Percentiles rank a stretch among this genome's conserved stretches.
Conservation (phyloP, 2,888 invertebrate species). For the Ditylenchus weischeri region DNA sequence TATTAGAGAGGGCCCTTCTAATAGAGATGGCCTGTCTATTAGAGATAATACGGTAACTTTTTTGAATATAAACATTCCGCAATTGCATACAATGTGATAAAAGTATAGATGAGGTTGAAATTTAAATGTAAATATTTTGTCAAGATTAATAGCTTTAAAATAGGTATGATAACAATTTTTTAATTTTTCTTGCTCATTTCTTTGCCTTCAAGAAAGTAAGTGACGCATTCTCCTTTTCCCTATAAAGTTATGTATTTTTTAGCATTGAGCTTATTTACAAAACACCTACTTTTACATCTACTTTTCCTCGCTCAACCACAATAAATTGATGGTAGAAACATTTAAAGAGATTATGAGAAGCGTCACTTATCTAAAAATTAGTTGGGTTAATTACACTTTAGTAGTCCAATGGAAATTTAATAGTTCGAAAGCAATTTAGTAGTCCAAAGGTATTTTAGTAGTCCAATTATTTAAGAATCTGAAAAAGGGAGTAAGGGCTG, state of each 20-base stretch:
- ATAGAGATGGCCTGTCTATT: too few relatives aligned
- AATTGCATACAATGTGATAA: too few relatives aligned
- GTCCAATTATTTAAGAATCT: too few relatives aligned
- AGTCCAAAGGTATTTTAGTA: too few relatives aligned
- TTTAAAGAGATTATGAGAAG: conserved; percentile 50
- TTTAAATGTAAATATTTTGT: too few relatives aligned
- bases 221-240: conserved; percentile 56
- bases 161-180: background rate
- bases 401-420: too few relatives aligned
- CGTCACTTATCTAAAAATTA: conserved; percentile 49
- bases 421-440: too few relatives aligned
- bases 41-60: too few relatives aligned
- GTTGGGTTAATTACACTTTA: background rate
- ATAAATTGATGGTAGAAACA: conserved; percentile 55
- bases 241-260: conserved; percentile 32
- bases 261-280: background rate
- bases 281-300: conserved; percentile 49
- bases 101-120: too few relatives aligned
- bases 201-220: conserved; percentile 52
- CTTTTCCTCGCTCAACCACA: conserved; percentile 50
- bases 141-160: too few relatives aligned
- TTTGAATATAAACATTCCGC: background rate
- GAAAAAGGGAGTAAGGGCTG: too few relatives aligned
- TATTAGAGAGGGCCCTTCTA: too few relatives aligned
- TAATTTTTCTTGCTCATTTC: conserved; percentile 12